Evolutionary conservation across 2,797 vertebrate species (phyloP), one percentile per base, ranked within the genome.

Genomic region (Poeciliopsis infans): DNA sequence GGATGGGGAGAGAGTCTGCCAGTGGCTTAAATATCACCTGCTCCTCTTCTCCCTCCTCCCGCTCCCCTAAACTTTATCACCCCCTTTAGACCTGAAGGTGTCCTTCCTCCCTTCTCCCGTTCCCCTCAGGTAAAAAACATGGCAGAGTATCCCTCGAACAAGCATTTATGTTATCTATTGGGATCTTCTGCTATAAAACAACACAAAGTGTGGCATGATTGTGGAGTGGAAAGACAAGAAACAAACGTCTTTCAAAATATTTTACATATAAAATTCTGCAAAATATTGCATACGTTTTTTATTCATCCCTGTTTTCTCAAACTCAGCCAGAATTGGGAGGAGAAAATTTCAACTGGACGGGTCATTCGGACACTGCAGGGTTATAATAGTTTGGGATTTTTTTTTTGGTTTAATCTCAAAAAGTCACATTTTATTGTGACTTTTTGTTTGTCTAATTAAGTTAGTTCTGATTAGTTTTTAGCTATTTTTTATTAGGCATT

Each of bases 21-120:
- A 76, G 94, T 66, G 91, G 93, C 89, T 96, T 96, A 96, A 96
- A 96, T 96, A 96, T 94, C 94, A 94, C 90, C 94, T 89, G 88
- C 33, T 72, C 59, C 53, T 47, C 81, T 28, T 55, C 71, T 77
- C 43, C 28, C 49, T 57, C 66, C 80, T 51, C 33, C 78, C 77
- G 76, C 86, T 80, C 75, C 84, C 81, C 82, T 71, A 68, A 86
- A 46, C n/a, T 36, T 46, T 76, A 53, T 64, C 75, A 23, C 36
- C 46, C 71, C 75, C 41, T 71, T 74, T 86, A 61, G 68, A 41
- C 70, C 74, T 75, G 72, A 75, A 84, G 83, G 83, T 86, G 84
- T 84, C 87, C 85, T 49, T 39, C 75, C 91, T 75, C 28, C 46
- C 76, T 66, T 69, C 49, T 83, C 83, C 70, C 55, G 51, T 51